phyloP scores from a whole-genome alignment of 2,797 vertebrate genomes.

The Helicolenus hilgendorfi region DNA sequence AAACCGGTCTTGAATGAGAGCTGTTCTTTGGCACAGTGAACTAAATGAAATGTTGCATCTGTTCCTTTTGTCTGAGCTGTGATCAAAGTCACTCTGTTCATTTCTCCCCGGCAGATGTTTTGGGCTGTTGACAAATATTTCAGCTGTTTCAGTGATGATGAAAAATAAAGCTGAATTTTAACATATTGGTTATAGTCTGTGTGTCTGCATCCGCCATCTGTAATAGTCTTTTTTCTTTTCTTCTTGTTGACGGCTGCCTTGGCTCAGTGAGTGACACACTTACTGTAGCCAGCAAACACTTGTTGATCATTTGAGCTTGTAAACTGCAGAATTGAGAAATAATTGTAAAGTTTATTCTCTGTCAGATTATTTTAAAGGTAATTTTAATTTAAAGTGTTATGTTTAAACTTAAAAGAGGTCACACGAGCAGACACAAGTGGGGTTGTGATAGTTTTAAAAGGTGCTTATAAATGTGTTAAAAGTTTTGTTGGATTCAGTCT shows the following conservation, averaged over 20 bases:
- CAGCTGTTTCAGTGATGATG: background rate
- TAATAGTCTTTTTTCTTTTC: background rate
- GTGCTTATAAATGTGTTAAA: background rate
- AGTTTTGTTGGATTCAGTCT: background rate
- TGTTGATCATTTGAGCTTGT: conserved; percentile 18
- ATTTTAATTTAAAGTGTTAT: background rate
- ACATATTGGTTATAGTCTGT: conserved; percentile 4
- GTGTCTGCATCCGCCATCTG: conserved; percentile 31
- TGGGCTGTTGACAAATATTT: background rate
- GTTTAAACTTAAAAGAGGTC: background rate
- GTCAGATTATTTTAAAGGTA: background rate
- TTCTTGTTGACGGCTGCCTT: conserved; percentile 21
- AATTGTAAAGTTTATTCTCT: background rate
- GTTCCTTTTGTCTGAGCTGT: background rate
- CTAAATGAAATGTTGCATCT: background rate
- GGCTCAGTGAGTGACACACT: conserved; percentile 12
- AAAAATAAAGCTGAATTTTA: background rate
- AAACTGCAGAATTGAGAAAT: background rate
- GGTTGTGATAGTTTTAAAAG: background rate
- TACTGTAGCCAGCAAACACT: conserved; percentile 24
- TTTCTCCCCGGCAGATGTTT: background rate
- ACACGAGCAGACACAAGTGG: background rate
- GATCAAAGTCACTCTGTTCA: background rate
- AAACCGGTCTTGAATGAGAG: background rate
- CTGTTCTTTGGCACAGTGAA: background rate